Evolutionary conservation across 2,113 vertebrate genomes (phyloP).

Genomic region (Eleginops maclovinus): DNA sequence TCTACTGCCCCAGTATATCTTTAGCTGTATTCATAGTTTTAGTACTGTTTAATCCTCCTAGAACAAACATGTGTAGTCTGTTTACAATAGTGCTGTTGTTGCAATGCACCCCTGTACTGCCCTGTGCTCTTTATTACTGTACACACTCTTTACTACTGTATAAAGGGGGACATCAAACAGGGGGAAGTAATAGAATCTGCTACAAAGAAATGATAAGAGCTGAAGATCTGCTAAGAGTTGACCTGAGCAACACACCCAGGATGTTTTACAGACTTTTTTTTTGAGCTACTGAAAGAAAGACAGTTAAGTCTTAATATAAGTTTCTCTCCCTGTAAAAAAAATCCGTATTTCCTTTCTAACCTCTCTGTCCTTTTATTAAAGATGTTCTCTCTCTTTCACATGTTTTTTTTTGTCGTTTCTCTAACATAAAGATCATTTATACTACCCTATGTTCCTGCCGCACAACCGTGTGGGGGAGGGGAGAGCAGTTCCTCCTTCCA

Average conservation of each 20-base stretch:
- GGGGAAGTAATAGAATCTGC: not conserved
- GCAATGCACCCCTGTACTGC: not conserved
- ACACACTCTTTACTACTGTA: not conserved
- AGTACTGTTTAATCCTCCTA: not conserved
- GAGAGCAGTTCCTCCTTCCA: conserved; percentile 30
- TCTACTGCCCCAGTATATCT: not conserved
- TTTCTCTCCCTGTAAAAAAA: not conserved
- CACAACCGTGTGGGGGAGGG: conserved; percentile 63
- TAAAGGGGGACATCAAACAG: not conserved
- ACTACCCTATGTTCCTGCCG: conserved; percentile 27
- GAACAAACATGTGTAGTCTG: not conserved
- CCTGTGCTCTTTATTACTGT: not conserved
- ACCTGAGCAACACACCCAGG: conserved; percentile 12
- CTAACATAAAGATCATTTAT: conserved; percentile 18
- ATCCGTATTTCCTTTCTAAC: not conserved
- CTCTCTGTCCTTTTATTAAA: conserved; percentile 29
- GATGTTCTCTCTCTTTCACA: not conserved
- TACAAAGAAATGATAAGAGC: not conserved
- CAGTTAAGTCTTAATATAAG: not conserved
- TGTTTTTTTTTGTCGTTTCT: not conserved
- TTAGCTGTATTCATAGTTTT: not conserved
- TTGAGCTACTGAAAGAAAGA: not conserved
- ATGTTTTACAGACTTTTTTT: not conserved
- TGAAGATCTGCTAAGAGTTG: not conserved
- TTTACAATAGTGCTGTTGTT: not conserved